Evolutionary conservation across 2,797 vertebrate species (phyloP).

Genomic region (Gymnothorax javanicus): DNA sequence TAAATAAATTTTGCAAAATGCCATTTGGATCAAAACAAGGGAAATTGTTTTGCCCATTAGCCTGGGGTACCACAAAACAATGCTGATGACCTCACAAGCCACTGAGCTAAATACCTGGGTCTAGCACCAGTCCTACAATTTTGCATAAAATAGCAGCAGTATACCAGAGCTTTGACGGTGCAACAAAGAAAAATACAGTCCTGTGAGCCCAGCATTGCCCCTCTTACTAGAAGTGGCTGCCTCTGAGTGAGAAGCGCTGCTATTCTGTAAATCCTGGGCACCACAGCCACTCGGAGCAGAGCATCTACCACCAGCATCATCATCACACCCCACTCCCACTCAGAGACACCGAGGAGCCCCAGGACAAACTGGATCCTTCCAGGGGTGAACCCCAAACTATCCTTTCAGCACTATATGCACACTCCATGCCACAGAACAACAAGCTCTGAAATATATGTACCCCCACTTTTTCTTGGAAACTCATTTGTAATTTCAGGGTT

Average conservation of each 20-base stretch:
- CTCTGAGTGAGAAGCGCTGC: conserved; percentile 70
- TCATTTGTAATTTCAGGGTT: not conserved
- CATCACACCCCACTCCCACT: conserved; percentile 66
- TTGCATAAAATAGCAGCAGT: conserved; percentile 71
- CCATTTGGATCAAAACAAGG: too few relatives aligned
- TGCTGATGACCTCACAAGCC: conserved; percentile 68
- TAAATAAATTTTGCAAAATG: too few relatives aligned
- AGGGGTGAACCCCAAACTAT: not conserved
- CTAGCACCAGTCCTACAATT: conserved; percentile 58
- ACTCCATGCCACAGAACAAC: conserved; percentile 35
- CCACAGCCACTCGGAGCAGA: conserved; percentile 63
- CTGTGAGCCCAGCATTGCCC: conserved; percentile 71
- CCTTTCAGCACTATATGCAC: not conserved
- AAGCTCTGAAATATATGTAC: conserved; percentile 53
- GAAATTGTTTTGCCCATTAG: too few relatives aligned
- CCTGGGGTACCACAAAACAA: conserved; percentile 42
- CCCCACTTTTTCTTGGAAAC: not conserved
- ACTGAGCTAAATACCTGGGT: conserved; percentile 58
- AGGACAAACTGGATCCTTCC: conserved; percentile 43
- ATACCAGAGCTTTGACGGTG: conserved; percentile 63
- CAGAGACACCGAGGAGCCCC: conserved; percentile 62
- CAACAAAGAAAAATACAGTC: conserved; percentile 77
- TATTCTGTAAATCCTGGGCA: conserved; percentile 70
- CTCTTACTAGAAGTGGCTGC: conserved; percentile 57
- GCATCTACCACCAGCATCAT: conserved; percentile 75